phyloP scores from a whole-genome alignment of 2,797 vertebrate genomes.

The Smutsia temminckii region DNA sequence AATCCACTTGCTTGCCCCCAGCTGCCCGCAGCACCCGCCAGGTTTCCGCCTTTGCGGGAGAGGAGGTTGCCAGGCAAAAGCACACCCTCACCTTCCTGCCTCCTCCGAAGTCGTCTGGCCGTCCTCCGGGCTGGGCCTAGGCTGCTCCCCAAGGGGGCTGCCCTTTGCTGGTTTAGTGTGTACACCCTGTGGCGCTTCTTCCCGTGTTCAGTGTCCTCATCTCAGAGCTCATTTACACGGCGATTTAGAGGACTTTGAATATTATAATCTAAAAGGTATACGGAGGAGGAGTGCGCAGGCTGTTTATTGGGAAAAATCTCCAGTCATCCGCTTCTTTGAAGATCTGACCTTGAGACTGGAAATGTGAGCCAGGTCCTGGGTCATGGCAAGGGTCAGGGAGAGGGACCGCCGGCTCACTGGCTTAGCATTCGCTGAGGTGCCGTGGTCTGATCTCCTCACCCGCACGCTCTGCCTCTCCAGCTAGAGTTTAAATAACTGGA shows the following conservation, averaged over 20 bases:
- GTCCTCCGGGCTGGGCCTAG: not conserved
- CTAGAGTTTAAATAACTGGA: not conserved
- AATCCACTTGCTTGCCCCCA: not conserved
- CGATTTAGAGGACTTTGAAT: slow-evolving; percentile 58
- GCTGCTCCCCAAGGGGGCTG: not conserved
- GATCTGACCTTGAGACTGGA: slow-evolving; percentile 45
- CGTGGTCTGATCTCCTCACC: not conserved
- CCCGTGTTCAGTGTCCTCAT: slow-evolving; percentile 10
- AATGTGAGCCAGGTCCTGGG: not conserved
- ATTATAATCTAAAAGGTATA: slow-evolving; percentile 44
- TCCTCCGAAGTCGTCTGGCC: not conserved
- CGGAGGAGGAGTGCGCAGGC: not conserved
- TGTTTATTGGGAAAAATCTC: slow-evolving; percentile 15
- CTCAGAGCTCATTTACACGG: slow-evolving; percentile 23
- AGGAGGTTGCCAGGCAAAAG: not conserved
- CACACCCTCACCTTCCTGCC: not conserved
- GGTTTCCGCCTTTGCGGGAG: not conserved
- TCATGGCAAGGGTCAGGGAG: not conserved
- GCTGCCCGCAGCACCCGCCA: not conserved
- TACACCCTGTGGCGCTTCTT: not conserved
- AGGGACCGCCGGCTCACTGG: not conserved
- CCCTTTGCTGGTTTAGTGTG: slow-evolving; percentile 38
- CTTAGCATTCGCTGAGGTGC: not conserved
- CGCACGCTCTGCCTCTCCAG: too few relatives aligned
- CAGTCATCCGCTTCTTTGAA: slow-evolving; percentile 45